A percentile compares a stretch with the other conserved stretches of the same genome.
These are phyloP conservation scores for Leptura quadrifasciata DNA, from an alignment of 2,888 invertebrate genomes.

Conservation along the genomic window DNA sequence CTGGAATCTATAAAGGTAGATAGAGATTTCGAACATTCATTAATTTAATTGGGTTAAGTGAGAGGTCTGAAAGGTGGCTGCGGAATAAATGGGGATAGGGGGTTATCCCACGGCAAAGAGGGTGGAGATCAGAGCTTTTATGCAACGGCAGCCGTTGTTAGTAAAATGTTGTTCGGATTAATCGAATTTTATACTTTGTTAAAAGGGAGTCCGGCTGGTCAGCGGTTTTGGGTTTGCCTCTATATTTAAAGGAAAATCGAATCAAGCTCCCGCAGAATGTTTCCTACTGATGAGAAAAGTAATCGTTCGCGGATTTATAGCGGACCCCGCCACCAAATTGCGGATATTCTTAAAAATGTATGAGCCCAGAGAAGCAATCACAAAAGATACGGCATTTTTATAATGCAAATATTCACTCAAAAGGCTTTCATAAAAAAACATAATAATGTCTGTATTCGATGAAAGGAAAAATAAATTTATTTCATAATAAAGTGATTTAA, in stretches of 20 bases:
- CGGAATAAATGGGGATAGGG: conserved; percentile 33
- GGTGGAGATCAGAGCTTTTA: conserved; percentile 66
- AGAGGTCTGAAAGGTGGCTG: conserved; percentile 64
- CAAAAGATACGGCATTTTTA: conserved; percentile 59
- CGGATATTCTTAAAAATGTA: conserved; percentile 57
- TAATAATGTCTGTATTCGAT: conserved; percentile 29
- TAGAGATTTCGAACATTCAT: conserved; percentile 66
- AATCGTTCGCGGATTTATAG: conserved; percentile 63
- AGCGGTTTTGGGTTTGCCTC: conserved; percentile 61
- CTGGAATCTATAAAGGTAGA: conserved; percentile 61
- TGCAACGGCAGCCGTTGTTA: conserved; percentile 64
- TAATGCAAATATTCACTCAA: conserved; percentile 55
- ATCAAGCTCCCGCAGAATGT: conserved; percentile 62
- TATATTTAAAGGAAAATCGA: conserved; percentile 64
- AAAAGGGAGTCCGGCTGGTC: conserved; percentile 64
- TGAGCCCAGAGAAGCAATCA: conserved; percentile 56
- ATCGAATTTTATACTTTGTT: conserved; percentile 69
- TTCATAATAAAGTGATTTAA: conserved; percentile 25
- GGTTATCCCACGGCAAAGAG: conserved; percentile 53
- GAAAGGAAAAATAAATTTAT: conserved; percentile 31
- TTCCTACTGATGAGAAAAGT: conserved; percentile 65
- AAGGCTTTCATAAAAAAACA: conserved; percentile 48
- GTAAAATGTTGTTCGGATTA: conserved; percentile 68
- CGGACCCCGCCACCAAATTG: conserved; percentile 51
- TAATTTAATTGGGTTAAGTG: conserved; percentile 70